phyloP scores from a whole-genome alignment of 2,888 invertebrate species.

The Patella caerulea region DNA sequence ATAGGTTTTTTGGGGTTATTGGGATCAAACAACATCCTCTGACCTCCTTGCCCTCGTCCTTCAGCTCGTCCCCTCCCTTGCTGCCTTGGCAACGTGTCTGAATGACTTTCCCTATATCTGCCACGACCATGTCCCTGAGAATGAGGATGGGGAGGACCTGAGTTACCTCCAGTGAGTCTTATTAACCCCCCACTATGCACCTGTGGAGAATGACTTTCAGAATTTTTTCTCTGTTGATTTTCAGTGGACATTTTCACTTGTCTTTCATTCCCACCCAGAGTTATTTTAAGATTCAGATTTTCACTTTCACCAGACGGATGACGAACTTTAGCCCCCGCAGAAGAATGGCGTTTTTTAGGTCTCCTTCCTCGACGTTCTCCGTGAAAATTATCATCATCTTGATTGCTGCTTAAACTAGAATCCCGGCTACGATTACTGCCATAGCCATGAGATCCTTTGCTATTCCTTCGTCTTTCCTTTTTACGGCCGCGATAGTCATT shows the following conservation, averaged over 20 bases:
- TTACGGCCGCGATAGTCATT: conserved; percentile 25
- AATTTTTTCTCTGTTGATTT: conserved; percentile 14
- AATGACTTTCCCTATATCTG: conserved; percentile 19
- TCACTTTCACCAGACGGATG: conserved; percentile 17
- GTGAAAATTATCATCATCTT: conserved; percentile 30
- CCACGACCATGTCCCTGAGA: conserved; percentile 20
- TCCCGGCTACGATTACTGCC: conserved; percentile 44
- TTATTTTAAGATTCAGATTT: conserved; percentile 28
- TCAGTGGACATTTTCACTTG: conserved; percentile 31
- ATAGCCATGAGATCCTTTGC: conserved; percentile 30
- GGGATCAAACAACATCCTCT: conserved; percentile 63
- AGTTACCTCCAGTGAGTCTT: conserved; percentile 22
- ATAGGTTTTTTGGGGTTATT: conserved; percentile 65
- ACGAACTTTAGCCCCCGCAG: conserved; percentile 32
- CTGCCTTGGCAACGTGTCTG: conserved; percentile 26
- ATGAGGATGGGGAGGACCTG: neutral
- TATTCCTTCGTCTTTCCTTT: conserved; percentile 19
- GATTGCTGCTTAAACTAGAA: conserved; percentile 50
- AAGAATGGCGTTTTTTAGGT: conserved; percentile 38
- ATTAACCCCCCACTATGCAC: conserved; percentile 28
- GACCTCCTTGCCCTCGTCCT: conserved; percentile 32
- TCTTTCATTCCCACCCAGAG: conserved; percentile 34
- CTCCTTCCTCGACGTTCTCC: conserved; percentile 29
- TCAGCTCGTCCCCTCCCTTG: conserved; percentile 28
- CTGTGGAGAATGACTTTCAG: conserved; percentile 18